A percentile compares a stretch with the other conserved stretches of the same genome.
These are phyloP conservation scores for Limnephilus lunatus DNA, from an alignment of 2,888 invertebrate species.

Conservation along the genomic window DNA sequence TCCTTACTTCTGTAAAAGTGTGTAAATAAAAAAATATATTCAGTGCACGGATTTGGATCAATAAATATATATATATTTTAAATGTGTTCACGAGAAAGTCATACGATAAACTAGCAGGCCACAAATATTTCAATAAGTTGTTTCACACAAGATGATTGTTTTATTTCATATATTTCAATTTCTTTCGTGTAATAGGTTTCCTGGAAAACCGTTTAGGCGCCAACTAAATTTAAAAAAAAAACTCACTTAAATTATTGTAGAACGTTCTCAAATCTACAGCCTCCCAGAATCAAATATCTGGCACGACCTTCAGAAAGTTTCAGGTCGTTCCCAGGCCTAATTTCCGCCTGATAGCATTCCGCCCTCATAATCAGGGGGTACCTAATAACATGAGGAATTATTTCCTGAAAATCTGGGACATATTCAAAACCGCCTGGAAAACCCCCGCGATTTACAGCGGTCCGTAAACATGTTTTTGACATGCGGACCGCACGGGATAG, in stretches of 20 bases:
- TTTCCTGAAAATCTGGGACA: constrained; percentile 19
- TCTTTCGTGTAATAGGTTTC: not conserved
- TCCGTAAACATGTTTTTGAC: constrained; percentile 48
- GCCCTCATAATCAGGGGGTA: constrained; percentile 20
- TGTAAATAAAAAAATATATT: too few species aligned
- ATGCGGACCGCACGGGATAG: constrained; percentile 34
- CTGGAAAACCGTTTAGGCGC: too few species aligned
- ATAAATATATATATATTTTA: too few species aligned
- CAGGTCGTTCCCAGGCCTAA: not conserved
- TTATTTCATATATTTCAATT: not conserved
- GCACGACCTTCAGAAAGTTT: constrained; percentile 22
- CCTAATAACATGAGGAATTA: constrained; percentile 33
- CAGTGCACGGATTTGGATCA: too few species aligned
- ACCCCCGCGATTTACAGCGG: constrained; percentile 25
- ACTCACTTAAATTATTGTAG: not conserved
- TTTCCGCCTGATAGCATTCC: constrained; percentile 26
- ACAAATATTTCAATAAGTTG: too few species aligned
- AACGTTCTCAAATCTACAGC: not conserved
- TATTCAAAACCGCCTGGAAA: constrained; percentile 47
- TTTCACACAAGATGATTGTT: too few species aligned
- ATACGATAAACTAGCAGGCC: too few species aligned
- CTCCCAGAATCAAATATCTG: not conserved
- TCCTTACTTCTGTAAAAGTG: too few species aligned
- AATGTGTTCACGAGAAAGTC: too few species aligned
- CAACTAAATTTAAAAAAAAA: not conserved